phyloP scores from a whole-genome alignment of 2,888 invertebrate genomes.

The Luperina nickerlii region DNA sequence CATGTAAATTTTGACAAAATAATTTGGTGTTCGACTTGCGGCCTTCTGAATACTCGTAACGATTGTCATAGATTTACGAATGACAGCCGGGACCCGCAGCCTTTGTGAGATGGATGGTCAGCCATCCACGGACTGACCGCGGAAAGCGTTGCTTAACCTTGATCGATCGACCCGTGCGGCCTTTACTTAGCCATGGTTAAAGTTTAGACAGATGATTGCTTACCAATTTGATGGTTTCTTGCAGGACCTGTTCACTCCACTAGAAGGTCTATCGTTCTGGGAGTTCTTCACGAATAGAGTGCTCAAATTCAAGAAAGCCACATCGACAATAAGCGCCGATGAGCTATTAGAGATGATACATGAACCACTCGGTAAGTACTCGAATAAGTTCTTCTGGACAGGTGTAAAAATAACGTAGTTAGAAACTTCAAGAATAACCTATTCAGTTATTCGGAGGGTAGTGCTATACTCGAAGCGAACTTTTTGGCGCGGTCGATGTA shows the following conservation, averaged over 20 bases:
- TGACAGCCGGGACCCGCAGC: neutral
- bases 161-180: neutral
- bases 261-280: slow-evolving; percentile 92
- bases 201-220: neutral
- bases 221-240: slow-evolving; percentile 34
- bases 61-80: neutral
- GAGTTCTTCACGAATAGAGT: slow-evolving; percentile 93
- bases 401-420: neutral
- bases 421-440: too few relatives aligned
- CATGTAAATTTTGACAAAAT: too few relatives aligned
- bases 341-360: slow-evolving; percentile 91
- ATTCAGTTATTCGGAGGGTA: too few relatives aligned
- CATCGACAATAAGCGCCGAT: slow-evolving; percentile 91
- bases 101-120: neutral
- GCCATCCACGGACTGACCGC: neutral
- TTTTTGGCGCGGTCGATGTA: too few relatives aligned
- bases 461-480: too few relatives aligned
- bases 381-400: neutral
- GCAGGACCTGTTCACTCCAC: slow-evolving; percentile 91
- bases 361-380: slow-evolving; percentile 89
- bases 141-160: neutral
- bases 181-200: neutral
- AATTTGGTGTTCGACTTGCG: neutral
- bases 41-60: neutral
- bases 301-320: slow-evolving; percentile 92